Evolutionary conservation across 2,888 invertebrate genomes (phyloP), one percentile per base, ranked within the genome.

Genomic region (Cataglyphis cursor): DNA sequence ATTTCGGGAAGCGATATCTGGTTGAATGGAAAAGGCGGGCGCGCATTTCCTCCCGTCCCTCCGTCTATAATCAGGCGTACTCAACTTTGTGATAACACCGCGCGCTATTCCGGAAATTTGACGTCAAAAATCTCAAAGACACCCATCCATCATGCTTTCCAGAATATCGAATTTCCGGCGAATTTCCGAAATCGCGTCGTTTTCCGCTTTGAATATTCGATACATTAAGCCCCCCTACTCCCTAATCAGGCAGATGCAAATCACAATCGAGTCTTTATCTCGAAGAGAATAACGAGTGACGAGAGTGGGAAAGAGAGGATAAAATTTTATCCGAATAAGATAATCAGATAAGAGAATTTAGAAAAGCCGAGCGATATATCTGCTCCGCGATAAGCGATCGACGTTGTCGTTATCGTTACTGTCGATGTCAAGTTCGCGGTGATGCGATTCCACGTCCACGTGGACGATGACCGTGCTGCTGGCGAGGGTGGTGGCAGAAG

Each of bases 381-480:
- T 31, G 44, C 10, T 4, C n/a, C 3, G 12, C 10, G 15, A 51
- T 8, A 18, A 70, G 35, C 41, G 8, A 68, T 51, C 10, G 12
- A 51, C 38, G 62, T 24, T 21, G 31, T 38, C 24, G 64, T 28
- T 12, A 24, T 57, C 51, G 65, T 35, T 44, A 66, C 21, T 12
- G 61, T 10, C 61, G 76, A 73, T 85, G 81, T 89, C 90, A 90
- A 89, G 89, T 87, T 89, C 89, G 86, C 12, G 24, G 51, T 76
- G 83, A 81, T 81, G 85, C 73, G 83, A 84, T 6, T 10, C 28
- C 41, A 18, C 62, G 54, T 62, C 88, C 88, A 90, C 84, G 88
- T 90, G 90, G 87, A 85, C 87, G 85, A 83, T 87, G 85, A 90
- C 88, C 84, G 86, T 62, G 68, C n/a, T 5, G 41, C 44, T 28